Evolutionary conservation across 2,113 vertebrate species (phyloP).

Genomic region (Syngnathus floridae): DNA sequence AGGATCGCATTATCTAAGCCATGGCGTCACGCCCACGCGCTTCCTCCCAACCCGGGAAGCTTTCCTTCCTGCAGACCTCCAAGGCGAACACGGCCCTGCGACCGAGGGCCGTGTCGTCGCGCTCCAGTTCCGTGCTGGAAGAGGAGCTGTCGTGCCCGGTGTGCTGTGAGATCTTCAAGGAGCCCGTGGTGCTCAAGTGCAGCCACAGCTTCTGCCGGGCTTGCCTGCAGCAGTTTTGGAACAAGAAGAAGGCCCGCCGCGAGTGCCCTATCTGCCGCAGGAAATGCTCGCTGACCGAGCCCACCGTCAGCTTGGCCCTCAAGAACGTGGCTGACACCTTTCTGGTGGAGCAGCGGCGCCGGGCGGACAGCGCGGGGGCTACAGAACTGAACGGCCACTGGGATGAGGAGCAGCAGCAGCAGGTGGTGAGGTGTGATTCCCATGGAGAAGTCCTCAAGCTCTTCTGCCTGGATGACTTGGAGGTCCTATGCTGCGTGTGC

Average conservation of each 20-base stretch:
- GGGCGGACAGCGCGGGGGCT: background rate
- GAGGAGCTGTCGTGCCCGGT: constrained; percentile 73
- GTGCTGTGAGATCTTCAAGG: constrained; percentile 73
- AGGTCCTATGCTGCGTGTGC: constrained; percentile 73
- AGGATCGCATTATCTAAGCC: background rate
- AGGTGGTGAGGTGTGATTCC: constrained; percentile 48
- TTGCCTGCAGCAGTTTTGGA: constrained; percentile 74
- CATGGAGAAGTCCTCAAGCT: constrained; percentile 71
- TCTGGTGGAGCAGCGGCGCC: constrained; percentile 53
- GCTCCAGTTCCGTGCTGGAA: constrained; percentile 60
- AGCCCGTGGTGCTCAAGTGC: constrained; percentile 75
- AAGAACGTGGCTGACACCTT: constrained; percentile 73
- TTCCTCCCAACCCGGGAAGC: constrained; percentile 66
- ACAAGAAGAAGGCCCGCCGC: constrained; percentile 59
- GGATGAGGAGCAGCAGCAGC: background rate
- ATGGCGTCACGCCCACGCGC: constrained; percentile 69
- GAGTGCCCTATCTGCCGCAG: constrained; percentile 73
- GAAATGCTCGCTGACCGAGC: constrained; percentile 67
- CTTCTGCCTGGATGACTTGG: constrained; percentile 70
- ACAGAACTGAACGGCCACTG: background rate
- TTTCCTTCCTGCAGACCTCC: constrained; percentile 49
- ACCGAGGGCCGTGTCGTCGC: constrained; percentile 57
- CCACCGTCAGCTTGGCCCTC: constrained; percentile 68
- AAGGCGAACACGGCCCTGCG: constrained; percentile 36
- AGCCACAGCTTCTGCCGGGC: constrained; percentile 75